These are phyloP conservation scores for Poeciliopsis turrubarensis DNA, from an alignment of 2,113 vertebrate species.

Conservation along the genomic window DNA sequence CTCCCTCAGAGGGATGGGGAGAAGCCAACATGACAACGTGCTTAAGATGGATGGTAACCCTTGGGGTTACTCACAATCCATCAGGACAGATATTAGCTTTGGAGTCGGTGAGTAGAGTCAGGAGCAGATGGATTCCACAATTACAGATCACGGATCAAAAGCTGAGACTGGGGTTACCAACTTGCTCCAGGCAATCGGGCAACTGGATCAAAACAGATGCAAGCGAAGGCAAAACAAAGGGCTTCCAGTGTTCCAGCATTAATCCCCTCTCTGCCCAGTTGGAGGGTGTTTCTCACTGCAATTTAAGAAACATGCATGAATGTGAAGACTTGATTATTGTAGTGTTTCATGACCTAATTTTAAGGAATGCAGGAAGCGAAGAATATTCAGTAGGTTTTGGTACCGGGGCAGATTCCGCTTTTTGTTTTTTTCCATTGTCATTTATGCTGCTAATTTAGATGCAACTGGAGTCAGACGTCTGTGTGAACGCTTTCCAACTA, in stretches of 20 bases:
- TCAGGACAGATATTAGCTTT: conserved; percentile 31
- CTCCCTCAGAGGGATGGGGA: conserved; percentile 48
- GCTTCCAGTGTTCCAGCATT: conserved; percentile 41
- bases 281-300: neutral
- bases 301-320: neutral
- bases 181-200: conserved; percentile 56
- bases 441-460: too few relatives aligned
- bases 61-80: conserved; percentile 13
- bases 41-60: neutral
- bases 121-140: neutral
- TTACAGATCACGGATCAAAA: conserved; percentile 43
- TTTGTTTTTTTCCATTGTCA: too few relatives aligned
- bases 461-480: too few relatives aligned
- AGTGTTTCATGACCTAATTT: neutral
- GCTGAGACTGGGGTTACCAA: conserved; percentile 47
- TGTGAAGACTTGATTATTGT: neutral
- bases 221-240: conserved; percentile 61
- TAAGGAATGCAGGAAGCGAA: too few relatives aligned
- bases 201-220: conserved; percentile 63
- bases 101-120: neutral
- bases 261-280: neutral
- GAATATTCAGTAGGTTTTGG: too few relatives aligned
- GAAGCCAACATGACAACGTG: conserved; percentile 28
- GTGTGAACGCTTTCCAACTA: too few relatives aligned
- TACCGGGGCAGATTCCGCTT: too few relatives aligned